Evolutionary conservation across 2,113 vertebrate genomes (phyloP).

Genomic region (Sinocyclocheilus grahami): DNA sequence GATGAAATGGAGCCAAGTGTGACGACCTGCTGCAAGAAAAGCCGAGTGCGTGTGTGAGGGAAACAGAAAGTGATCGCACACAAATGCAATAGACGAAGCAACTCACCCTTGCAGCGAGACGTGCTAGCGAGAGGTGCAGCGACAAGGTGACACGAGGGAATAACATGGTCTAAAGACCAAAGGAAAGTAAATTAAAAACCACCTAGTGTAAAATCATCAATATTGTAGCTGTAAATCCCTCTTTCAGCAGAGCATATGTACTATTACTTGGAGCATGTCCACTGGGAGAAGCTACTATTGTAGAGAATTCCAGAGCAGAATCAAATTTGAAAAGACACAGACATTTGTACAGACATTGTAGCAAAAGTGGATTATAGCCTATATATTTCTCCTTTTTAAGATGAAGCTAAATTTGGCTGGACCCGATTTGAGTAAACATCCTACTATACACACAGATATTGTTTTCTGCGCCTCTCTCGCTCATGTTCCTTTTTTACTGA

Average conservation of each 20-base stretch:
- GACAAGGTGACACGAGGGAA: slow-evolving; percentile 57
- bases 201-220: slow-evolving; percentile 66
- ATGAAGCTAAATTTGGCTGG: not conserved
- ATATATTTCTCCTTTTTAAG: not conserved
- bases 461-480: not conserved
- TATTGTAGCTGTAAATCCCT: slow-evolving; percentile 52
- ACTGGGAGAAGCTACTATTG: slow-evolving; percentile 40
- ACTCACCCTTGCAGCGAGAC: slow-evolving; percentile 60
- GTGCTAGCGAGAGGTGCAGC: slow-evolving; percentile 49
- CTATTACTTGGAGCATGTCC: slow-evolving; percentile 57
- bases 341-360: not conserved
- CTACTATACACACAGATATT: not conserved
- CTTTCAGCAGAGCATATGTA: slow-evolving; percentile 56
- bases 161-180: slow-evolving; percentile 58
- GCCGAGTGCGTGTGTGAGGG: slow-evolving; percentile 33
- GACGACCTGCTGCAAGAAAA: slow-evolving; percentile 47
- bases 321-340: slow-evolving; percentile 8
- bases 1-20: slow-evolving; percentile 53
- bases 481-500: slow-evolving; percentile 9
- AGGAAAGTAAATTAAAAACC: slow-evolving; percentile 66
- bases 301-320: slow-evolving; percentile 22
- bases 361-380: not conserved
- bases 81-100: slow-evolving; percentile 39
- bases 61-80: slow-evolving; percentile 31
- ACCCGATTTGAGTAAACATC: not conserved